These are phyloP conservation scores for Crax fasciolata DNA, from an alignment of 2,797 vertebrate genomes.

Conservation along the genomic window DNA sequence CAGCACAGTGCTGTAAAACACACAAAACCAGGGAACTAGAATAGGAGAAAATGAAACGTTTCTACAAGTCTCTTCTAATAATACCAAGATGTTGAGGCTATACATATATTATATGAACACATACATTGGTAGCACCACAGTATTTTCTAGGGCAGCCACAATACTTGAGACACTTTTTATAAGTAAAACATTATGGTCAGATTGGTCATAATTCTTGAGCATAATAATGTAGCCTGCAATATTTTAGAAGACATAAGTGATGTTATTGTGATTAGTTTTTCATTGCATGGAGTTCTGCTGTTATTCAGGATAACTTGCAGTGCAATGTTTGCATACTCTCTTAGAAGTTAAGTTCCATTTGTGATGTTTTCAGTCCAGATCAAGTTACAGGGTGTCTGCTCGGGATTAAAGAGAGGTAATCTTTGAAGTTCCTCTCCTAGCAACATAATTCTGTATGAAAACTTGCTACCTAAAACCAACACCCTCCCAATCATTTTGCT, in stretches of 20 bases:
- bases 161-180: neutral
- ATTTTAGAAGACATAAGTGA: neutral
- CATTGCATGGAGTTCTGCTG: neutral
- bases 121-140: neutral
- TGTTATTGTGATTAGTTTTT: neutral
- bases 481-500: neutral
- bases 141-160: neutral
- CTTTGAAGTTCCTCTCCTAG: neutral
- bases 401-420: neutral
- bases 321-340: neutral
- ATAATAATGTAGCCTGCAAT: neutral
- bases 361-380: neutral
- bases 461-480: neutral
- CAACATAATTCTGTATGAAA: neutral
- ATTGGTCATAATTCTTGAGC: neutral
- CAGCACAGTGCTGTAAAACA: neutral
- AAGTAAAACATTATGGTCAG: rapidly evolving
- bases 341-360: neutral
- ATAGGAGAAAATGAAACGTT: neutral
- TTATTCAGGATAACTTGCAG: neutral
- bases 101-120: neutral
- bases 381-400: neutral
- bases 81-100: neutral
- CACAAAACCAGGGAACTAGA: neutral
- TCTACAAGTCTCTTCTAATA: neutral